A percentile compares a stretch with the other conserved stretches of the same genome.
Conservation (phyloP, 1,140 invertebrate genomes). For the Heliconius nattereri region DNA sequence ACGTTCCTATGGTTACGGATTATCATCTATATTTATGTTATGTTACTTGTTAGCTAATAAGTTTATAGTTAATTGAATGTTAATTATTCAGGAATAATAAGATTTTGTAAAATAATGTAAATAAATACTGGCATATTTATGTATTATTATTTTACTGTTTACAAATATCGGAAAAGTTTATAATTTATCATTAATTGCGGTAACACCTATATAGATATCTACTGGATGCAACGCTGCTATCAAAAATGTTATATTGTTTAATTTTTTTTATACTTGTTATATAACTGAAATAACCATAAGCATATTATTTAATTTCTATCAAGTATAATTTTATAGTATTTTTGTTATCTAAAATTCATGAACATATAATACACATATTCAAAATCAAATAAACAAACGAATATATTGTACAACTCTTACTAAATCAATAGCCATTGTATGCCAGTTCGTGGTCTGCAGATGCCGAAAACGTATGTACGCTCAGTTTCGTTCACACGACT, state of each 20-base stretch:
- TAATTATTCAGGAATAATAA: conserved; percentile 1
- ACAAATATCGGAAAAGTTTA: neutral
- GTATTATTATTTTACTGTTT: neutral
- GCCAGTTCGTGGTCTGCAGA: conserved; percentile 8
- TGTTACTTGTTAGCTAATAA: conserved; percentile 15
- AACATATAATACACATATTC: too few species aligned
- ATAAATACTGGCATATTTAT: neutral
- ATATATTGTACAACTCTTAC: neutral
- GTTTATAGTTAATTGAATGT: conserved; percentile 5
- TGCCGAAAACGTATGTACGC: conserved; percentile 6
- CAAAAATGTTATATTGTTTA: neutral
- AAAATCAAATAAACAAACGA: neutral
- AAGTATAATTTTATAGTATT: neutral
- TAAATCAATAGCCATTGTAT: neutral
- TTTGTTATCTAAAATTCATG: too few species aligned
- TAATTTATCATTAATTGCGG: neutral
- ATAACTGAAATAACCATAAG: neutral
- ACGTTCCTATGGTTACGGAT: conserved; percentile 26
- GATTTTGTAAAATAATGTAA: conserved; percentile 7
- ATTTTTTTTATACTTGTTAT: too few species aligned
- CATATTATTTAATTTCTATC: neutral
- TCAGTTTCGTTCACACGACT: conserved; percentile 24
- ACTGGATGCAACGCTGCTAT: neutral
- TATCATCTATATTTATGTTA: conserved; percentile 10
- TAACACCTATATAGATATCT: neutral